phyloP scores from a whole-genome alignment of 2,113 vertebrate genomes.

The Cygnus buccinator region DNA sequence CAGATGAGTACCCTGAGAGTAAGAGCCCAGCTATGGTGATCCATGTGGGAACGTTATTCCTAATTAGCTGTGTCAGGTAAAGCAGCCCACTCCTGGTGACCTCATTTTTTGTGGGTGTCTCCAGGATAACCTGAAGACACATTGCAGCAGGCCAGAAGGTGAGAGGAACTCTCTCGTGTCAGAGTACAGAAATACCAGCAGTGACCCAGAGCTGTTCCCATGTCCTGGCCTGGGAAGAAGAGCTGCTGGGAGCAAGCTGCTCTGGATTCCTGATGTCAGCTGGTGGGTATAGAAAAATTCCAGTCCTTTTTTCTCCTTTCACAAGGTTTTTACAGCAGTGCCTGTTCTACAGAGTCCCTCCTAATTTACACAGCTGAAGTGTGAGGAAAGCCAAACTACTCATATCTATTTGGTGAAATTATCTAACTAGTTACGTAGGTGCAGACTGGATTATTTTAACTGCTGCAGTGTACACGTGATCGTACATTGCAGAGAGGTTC shows the following conservation, averaged over 20 bases:
- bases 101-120: background rate
- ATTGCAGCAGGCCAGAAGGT: background rate
- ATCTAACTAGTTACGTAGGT: fast-evolving
- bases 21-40: background rate
- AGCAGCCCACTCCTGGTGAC: background rate
- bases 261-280: fast-evolving
- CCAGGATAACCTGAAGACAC: background rate
- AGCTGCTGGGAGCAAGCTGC: background rate
- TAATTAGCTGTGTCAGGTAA: background rate
- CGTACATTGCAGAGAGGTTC: background rate
- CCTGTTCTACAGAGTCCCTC: background rate
- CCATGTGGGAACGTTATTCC: background rate
- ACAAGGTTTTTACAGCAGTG: background rate
- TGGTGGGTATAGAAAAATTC: background rate
- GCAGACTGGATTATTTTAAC: background rate
- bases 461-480: background rate
- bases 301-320: background rate
- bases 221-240: background rate
- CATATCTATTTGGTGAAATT: background rate
- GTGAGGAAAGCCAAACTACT: background rate
- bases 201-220: background rate
- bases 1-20: background rate
- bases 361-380: background rate
- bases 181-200: background rate
- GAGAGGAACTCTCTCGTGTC: background rate